Base-by-base conservation (phyloP, 2,113 vertebrate species). In the Oreochromis tanganicae region DNA sequence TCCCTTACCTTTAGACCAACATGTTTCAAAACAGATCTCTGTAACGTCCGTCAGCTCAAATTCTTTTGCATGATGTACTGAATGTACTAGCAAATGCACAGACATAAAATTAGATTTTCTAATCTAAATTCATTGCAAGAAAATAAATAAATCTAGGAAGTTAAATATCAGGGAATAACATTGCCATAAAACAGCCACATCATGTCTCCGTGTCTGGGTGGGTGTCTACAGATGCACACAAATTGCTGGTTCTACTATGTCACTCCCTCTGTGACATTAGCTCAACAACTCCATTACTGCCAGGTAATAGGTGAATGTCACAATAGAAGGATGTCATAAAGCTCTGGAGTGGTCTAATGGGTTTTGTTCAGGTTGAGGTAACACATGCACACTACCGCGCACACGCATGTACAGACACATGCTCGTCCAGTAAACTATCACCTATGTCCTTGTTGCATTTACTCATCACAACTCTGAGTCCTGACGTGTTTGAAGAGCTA, bases 341-440 rank as follows among this genome's bases (percentile, higher is more conserved):
- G 94, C 92, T 95, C 88, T 95, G 93, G 93, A 95, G 95, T 95
- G 91, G 90, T 93, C 92, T 95, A 96, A 95, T 95, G 94, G 94
- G 92, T 94, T 96, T 95, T 96, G 94, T 95, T 95, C 95, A 94
- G 94, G 94, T 95, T 95, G 94, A 96, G 91, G 91, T 95, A 93
- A 94, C 91, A 94, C 93, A 92, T 54, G 89, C 16, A 50, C 91
- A 88, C 89, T 87, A 59, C 46, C 78, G 5, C 21, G 48, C 84
- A 78, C 17, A 38, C 89, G 56, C 82, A 83, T 81, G 89, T 41
- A 79, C 79, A 86, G 54, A 81, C 91, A 88, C 71, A 3, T 46
- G 38, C 88, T 91, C 85, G 94, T 92, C 91, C 90, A 91, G 91
- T 92, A 95, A 95, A 85, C 87, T 79, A n/a, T 90, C 80, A 83